Base-by-base conservation (phyloP, 2,113 vertebrate genomes). In the Rana temporaria region DNA sequence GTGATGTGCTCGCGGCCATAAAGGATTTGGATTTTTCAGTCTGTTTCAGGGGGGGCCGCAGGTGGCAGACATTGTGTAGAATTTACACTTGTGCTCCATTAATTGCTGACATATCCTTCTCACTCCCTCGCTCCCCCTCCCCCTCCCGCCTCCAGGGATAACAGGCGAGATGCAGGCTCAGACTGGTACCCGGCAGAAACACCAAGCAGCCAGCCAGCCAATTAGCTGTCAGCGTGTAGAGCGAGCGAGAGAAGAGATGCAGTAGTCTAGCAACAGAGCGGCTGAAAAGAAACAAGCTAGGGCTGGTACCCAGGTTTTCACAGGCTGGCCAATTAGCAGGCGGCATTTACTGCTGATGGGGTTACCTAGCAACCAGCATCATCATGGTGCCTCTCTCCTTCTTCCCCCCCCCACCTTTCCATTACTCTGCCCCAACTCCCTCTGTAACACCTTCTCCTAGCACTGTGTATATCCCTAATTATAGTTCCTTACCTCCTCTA, bases 311-410 rank as follows among this genome's bases (percentile, higher is more conserved):
- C 93, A 92, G 93, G 92, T 90, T 90, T 87, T 91, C 87, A 91
- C 87, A 86, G 94, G 94, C 95, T 90, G 94, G 95, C 95, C 96
- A 98, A 98, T 98, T 96, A 98, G 90, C 89, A 89, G 90, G 91
- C 92, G 90, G 91, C 94, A 95, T 92, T 93, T 94, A 95, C 88
- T 88, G 93, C 90, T 93, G 95, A 95, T 91, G 93, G 92, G 94
- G 96, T 99, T 96, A 96, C 97, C 94, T 97, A 94, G 97, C 95
- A 94, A 98, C 96, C 89, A 89, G 88, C 88, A 85, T 88, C 30
- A 90, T 88, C 87, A 70, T 85, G 87, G 82, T 24, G 85, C 90
- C 90, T 91, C 91, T 11, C 42, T 48, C 42, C 34, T 48, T 72
- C 87, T n/a, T 67, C 63, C 2, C 26, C 68, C 56, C 56, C 53